phyloP scores from a whole-genome alignment of 2,888 invertebrate genomes.

The Rhagonycha fulva region DNA sequence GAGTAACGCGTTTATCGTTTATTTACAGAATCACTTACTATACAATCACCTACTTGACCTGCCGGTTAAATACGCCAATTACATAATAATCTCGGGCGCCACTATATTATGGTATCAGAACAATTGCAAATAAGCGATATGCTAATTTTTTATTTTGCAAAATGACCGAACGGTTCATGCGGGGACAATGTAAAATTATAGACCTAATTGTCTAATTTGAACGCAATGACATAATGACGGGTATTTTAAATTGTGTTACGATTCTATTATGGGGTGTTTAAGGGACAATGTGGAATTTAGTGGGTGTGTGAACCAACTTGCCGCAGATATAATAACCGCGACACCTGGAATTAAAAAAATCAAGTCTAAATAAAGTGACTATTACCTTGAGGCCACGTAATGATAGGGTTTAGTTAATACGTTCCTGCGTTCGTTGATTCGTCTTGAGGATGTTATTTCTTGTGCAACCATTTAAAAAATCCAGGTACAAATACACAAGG shows the following conservation, averaged over 20 bases:
- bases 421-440: constrained; percentile 33
- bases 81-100: background rate
- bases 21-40: constrained; percentile 19
- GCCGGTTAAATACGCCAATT: constrained; percentile 1
- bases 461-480: constrained; percentile 27
- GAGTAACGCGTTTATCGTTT: constrained; percentile 22
- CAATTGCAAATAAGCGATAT: background rate
- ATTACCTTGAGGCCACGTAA: constrained; percentile 36
- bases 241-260: constrained; percentile 12
- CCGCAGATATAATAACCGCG: constrained; percentile 26
- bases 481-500: constrained; percentile 21
- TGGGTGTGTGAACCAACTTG: constrained; percentile 34
- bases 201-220: constrained; percentile 10
- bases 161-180: background rate
- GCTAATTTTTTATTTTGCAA: background rate
- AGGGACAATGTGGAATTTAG: constrained; percentile 31
- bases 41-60: constrained; percentile 10
- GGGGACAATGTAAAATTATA: constrained; percentile 3
- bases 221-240: constrained; percentile 18
- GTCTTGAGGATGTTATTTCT: constrained; percentile 28
- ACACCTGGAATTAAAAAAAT: constrained; percentile 35
- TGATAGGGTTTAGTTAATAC: constrained; percentile 36
- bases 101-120: background rate
- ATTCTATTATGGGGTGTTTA: constrained; percentile 24
- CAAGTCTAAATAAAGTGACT: constrained; percentile 37